Evolutionary conservation across 2,113 vertebrate species (phyloP), one percentile per base, ranked within the genome.

Genomic region (Phylloscopus trochiloides): DNA sequence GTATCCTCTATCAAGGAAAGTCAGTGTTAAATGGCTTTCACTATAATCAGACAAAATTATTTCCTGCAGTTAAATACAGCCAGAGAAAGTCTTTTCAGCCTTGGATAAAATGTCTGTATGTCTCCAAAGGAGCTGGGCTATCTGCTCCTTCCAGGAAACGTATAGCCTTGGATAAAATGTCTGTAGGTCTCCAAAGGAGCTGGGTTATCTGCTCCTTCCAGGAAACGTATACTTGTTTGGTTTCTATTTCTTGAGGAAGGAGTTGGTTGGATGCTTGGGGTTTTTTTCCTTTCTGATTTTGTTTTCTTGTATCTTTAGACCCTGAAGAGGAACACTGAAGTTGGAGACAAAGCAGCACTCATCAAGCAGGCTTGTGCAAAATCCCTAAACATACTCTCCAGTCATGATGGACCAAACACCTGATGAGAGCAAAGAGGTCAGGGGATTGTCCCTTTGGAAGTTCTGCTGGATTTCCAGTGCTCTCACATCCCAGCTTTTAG

Each of bases 231-330:
- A 38, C 0, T 51, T 59, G 1, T 10, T 38, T 48, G 6, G 7
- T 14, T 88, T 63, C 22, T 59, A 21, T 34, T 59, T 9, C 48
- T 38, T 22, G 11, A 2, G 2, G 14, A 8, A 43, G 14, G 5
- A 3, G 3, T 43, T 45, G 7, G 3, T 34, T 52, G 22, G 32
- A 18, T 14, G 2, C 24, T 16, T 38, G 40, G 8, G 2, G 0
- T 0, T 12, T 17, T 17, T 18, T 15, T 8, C 2, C 2, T 1
- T 15, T 40, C 15, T 66, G 20, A 3, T 32, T 68, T 43, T 59
- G 1, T 34, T 54, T 21, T 1, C 31, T 54, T 32, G 9, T 14
- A 13, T 7, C 16, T 66, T 31, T n/a, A 63, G 42, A 70, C 9
- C 12, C 10, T 6, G 1, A 24, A 61, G 45, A 42, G 1, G 20